A percentile compares a stretch with the other conserved stretches of the same genome.
phyloP scores from a whole-genome alignment of 1,140 invertebrate species.

The Drosophila nikananu region DNA sequence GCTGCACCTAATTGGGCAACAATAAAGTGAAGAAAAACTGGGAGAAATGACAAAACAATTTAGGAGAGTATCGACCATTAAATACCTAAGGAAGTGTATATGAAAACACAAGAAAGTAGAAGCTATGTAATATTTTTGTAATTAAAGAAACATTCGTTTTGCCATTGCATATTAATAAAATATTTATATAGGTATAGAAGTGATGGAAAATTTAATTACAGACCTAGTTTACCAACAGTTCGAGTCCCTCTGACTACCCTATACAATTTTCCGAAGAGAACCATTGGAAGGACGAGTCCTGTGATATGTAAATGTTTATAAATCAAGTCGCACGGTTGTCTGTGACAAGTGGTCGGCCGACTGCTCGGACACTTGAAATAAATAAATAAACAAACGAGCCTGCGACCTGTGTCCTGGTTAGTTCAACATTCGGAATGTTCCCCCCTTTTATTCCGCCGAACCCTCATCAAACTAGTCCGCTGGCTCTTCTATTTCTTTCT shows the following conservation, averaged over 20 bases:
- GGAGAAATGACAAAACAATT: background rate
- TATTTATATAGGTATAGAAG: no score
- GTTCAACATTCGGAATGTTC: slow-evolving; percentile 44
- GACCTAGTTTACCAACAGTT: background rate
- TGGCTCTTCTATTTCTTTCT: slow-evolving; percentile 9
- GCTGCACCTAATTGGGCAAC: slow-evolving; percentile 78
- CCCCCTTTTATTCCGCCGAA: slow-evolving; percentile 20
- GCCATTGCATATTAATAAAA: no score
- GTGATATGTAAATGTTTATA: slow-evolving; percentile 79
- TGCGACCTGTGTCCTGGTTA: slow-evolving; percentile 43
- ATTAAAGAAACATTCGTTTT: no score
- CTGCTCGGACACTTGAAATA: slow-evolving; percentile 70
- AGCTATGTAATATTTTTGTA: no score
- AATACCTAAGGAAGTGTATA: background rate
- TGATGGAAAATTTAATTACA: background rate
- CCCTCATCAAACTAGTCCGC: slow-evolving; percentile 66
- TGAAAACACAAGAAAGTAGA: no score
- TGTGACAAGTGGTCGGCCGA: slow-evolving; percentile 74
- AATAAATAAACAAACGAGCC: slow-evolving; percentile 74
- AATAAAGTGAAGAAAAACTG: slow-evolving; percentile 24
- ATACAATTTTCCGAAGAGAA: background rate
- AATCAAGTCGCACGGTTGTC: slow-evolving; percentile 72
- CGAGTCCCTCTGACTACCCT: no score
- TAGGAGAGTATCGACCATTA: background rate
- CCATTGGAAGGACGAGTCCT: slow-evolving; percentile 11